Percentiles rank a stretch among this genome's conserved stretches.
Evolutionary conservation across 2,113 vertebrate genomes (phyloP).

Genomic region (Mobula birostris): DNA sequence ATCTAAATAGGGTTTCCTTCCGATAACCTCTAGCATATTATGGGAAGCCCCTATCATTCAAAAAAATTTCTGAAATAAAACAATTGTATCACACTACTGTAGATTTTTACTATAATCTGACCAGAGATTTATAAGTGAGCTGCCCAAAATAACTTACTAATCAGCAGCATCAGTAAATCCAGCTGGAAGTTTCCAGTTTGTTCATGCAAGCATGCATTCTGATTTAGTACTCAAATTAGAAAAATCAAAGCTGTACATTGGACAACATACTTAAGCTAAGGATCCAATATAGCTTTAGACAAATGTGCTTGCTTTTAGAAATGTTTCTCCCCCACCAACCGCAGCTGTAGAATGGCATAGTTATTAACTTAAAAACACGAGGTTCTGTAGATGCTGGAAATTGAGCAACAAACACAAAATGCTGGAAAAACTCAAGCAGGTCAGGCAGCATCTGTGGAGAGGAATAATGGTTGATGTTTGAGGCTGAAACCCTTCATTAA

Average conservation of each 20-base stretch:
- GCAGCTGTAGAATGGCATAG: no score
- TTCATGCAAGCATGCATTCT: background rate
- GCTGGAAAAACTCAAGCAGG: no score
- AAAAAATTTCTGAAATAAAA: background rate
- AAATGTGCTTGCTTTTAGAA: background rate
- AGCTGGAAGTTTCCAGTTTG: background rate
- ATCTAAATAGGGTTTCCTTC: background rate
- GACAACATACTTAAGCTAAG: background rate
- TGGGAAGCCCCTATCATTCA: background rate
- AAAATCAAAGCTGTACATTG: background rate
- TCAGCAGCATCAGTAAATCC: background rate
- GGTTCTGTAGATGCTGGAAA: no score
- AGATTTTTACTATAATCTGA: background rate
- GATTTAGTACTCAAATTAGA: background rate
- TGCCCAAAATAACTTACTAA: background rate
- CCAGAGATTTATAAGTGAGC: background rate
- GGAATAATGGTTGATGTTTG: no score
- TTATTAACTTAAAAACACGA: no score
- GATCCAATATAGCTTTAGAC: background rate
- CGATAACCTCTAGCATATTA: background rate
- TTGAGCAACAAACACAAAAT: no score
- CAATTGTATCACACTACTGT: background rate
- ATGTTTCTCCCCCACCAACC: background rate
- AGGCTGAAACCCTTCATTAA: no score
- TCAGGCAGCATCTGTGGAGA: no score